Percentiles rank a stretch among this genome's conserved stretches.
Conservation (phyloP, 2,888 invertebrate species). For the Empis livida region DNA sequence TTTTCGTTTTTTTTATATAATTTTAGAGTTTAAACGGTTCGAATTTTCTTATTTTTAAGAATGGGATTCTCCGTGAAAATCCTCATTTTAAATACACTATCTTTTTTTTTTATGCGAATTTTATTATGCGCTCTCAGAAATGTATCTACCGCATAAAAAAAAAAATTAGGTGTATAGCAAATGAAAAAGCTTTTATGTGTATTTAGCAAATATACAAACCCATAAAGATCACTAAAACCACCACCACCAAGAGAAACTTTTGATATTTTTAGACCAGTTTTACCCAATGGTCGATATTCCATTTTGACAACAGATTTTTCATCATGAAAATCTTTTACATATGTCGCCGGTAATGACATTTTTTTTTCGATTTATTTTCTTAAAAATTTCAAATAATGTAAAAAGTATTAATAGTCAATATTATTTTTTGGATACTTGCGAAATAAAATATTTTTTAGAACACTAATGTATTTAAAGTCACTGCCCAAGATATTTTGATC, state of each 20-base stretch:
- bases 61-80: too few species aligned
- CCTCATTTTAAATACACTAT: neutral
- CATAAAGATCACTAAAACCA: constrained; percentile 57
- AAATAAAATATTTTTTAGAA: too few species aligned
- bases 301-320: constrained; percentile 46
- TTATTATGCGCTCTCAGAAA: too few species aligned
- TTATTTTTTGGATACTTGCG: too few species aligned
- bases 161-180: too few species aligned
- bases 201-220: constrained; percentile 29
- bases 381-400: neutral
- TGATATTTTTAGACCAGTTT: constrained; percentile 59
- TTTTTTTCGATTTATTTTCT: constrained; percentile 9
- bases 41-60: too few species aligned
- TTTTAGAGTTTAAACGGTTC: too few species aligned
- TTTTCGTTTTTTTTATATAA: too few species aligned
- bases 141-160: too few species aligned
- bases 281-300: constrained; percentile 57
- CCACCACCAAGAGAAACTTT: constrained; percentile 64
- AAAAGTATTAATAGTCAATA: too few species aligned
- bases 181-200: neutral
- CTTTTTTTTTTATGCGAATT: neutral
- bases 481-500: too few species aligned
- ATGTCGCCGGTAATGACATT: constrained; percentile 40
- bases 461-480: too few species aligned
- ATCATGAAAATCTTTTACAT: constrained; percentile 50